Conservation (phyloP, 2,888 invertebrate genomes). For the Clitarchus hookeri region DNA sequence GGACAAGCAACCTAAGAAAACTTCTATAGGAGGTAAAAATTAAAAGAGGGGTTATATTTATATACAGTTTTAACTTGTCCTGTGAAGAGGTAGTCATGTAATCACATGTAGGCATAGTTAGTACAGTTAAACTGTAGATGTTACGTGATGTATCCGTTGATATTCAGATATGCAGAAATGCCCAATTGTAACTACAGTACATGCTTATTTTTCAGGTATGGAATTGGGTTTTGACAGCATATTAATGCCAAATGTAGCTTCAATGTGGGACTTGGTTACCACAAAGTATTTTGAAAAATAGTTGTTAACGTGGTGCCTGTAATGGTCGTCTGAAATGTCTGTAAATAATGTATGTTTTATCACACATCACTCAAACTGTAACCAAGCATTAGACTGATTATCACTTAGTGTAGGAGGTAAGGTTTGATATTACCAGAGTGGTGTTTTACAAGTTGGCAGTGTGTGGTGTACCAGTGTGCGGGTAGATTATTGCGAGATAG, state of each 20-base stretch:
- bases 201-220: background rate
- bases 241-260: background rate
- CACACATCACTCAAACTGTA: background rate
- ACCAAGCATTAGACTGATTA: background rate
- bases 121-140: background rate
- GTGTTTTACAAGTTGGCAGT: background rate
- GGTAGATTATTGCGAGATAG: background rate
- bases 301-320: background rate
- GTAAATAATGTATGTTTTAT: constrained; percentile 7
- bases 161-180: background rate
- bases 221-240: background rate
- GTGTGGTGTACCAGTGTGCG: background rate
- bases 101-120: background rate
- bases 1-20: constrained; percentile 42
- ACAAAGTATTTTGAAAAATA: background rate
- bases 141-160: background rate
- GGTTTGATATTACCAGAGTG: background rate
- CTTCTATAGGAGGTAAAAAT: constrained; percentile 41
- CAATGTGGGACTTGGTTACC: background rate
- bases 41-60: constrained; percentile 29
- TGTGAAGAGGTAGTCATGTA: background rate
- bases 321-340: background rate
- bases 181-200: background rate
- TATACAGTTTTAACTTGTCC: background rate
- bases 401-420: background rate